These are phyloP conservation scores for Tachuris rubrigastra DNA, from an alignment of 2,113 vertebrate genomes.

Conservation along the genomic window DNA sequence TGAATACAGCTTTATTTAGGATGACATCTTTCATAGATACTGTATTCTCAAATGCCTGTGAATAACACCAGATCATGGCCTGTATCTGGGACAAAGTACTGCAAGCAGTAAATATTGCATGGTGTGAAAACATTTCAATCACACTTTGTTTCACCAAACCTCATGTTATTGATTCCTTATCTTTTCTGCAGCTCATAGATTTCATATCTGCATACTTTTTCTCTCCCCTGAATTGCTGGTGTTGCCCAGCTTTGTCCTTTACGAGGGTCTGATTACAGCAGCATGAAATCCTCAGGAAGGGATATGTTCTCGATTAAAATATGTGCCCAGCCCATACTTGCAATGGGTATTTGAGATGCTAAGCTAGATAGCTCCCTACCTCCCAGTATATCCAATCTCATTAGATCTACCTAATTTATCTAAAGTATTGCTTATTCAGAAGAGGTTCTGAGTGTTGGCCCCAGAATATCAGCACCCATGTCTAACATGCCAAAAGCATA, in stretches of 20 bases:
- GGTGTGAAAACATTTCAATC: background rate
- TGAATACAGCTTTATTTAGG: background rate
- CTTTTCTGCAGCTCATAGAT: slow-evolving; percentile 40
- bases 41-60: background rate
- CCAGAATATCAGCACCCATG: background rate
- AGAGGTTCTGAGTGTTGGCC: background rate
- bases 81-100: background rate
- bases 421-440: background rate
- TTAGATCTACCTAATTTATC: background rate
- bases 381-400: background rate
- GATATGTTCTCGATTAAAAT: slow-evolving; percentile 31
- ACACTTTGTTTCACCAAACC: background rate
- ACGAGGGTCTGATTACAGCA: slow-evolving; percentile 8
- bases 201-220: background rate
- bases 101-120: background rate
- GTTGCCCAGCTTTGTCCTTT: background rate
- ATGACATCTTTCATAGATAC: background rate
- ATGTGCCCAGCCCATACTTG: background rate
- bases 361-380: background rate
- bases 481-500: background rate
- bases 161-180: background rate
- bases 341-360: background rate
- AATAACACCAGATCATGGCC: background rate
- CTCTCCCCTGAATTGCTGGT: background rate
- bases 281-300: background rate